phyloP scores from a whole-genome alignment of 2,888 invertebrate genomes.

The Morpho deidamia region DNA sequence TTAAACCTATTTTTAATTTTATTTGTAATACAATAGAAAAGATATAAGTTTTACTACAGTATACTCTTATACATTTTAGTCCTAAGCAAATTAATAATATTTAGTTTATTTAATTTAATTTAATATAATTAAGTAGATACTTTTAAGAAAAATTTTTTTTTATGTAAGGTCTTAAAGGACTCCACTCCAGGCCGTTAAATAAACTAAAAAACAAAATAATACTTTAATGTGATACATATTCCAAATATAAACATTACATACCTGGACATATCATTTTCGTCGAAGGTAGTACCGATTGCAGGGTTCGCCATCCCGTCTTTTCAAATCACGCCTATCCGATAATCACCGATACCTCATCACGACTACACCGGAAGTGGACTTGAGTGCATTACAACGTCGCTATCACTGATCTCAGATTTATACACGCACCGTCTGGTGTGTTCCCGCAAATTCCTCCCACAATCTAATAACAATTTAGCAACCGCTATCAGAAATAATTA shows the following conservation, averaged over 20 bases:
- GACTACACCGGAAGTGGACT: constrained; percentile 46
- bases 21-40: too few relatives aligned
- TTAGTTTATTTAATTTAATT: too few relatives aligned
- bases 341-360: constrained; percentile 51
- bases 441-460: constrained; percentile 26
- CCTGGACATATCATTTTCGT: constrained; percentile 84
- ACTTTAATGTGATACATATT: too few relatives aligned
- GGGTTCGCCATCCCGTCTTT: constrained; percentile 63
- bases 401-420: constrained; percentile 35
- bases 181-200: too few relatives aligned
- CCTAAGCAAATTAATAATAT: too few relatives aligned
- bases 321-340: constrained; percentile 34
- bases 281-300: constrained; percentile 82
- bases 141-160: too few relatives aligned
- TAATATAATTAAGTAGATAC: too few relatives aligned
- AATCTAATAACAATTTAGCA: constrained; percentile 33
- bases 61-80: too few relatives aligned
- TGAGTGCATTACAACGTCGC: constrained; percentile 40
- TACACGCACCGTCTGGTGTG: constrained; percentile 28
- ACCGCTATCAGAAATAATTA: constrained; percentile 44
- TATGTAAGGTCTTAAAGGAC: too few relatives aligned
- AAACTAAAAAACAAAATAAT: too few relatives aligned
- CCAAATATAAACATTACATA: constrained; percentile 21
- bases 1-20: too few relatives aligned
- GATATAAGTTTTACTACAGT: too few relatives aligned